Base-by-base conservation (phyloP, 2,113 vertebrate species). In the Brachypodius melanocephalos region DNA sequence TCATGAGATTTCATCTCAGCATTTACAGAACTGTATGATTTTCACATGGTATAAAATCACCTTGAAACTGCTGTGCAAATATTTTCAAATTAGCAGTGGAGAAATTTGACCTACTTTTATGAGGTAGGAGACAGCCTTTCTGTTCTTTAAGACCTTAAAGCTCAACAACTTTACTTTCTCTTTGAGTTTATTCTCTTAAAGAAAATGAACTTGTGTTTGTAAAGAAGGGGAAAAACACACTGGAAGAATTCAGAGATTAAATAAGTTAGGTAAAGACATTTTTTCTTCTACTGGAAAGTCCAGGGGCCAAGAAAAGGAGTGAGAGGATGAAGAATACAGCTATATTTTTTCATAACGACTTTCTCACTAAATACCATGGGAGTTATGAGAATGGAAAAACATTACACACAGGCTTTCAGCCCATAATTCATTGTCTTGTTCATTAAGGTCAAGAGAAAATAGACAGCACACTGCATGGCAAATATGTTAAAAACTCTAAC, bases 401-500 rank as follows among this genome's bases (percentile, higher is more conserved):
- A 4, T 40, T 6, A 61, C 15, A 72, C 66, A 46, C 12, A 63
- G 36, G 3, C 13, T 7, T 46, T 63, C 29, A 55, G 55, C 17
- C 25, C 1, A 2, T 77, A 46, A 62, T 88, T 93, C 18, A 45
- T 72, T 26, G 8, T 40, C 31, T 67, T 57, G 12, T 26, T 84
- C 51, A 29, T 24, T 80, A 68, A 72, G 8, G 25, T 78, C 46
- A 74, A 28, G 14, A 61, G 42, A 58, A 82, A 90, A 76, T 5
- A 76, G 6, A 15, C 13, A 43, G 3, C 9, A 51, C 0, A 0
- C 5, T 69, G 19, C 0, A 1, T 66, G 29, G 8, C 8, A 85
- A 57, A 38, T 83, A 42, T 12, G 2, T 74, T 77, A 34, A 75
- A 90, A 88, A 36, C 5, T 12, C 20, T 17, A 57, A 38, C 5